phyloP scores from a whole-genome alignment of 1,140 invertebrate species.

The Idris sp. region DNA sequence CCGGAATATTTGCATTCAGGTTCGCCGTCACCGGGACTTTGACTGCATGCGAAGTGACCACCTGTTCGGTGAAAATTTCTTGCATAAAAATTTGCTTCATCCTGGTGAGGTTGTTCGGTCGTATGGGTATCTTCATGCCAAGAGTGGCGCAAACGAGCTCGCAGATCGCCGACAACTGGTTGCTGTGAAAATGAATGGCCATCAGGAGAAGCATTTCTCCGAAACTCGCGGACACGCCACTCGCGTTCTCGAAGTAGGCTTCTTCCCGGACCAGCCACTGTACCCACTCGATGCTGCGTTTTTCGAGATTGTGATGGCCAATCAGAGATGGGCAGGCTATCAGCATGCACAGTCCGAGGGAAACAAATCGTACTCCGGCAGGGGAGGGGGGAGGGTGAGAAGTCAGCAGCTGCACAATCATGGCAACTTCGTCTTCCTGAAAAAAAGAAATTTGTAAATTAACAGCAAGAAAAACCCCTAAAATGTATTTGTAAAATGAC shows the following conservation, averaged over 20 bases:
- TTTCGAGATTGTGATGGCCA: constrained; percentile 87
- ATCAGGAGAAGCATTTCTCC: constrained; percentile 98
- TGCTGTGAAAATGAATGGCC: constrained; percentile 98
- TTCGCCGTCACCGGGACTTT: constrained; percentile 95
- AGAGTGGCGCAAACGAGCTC: constrained; percentile 95
- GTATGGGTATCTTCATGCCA: constrained; percentile 95
- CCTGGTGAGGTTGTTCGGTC: constrained; percentile 92
- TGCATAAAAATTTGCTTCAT: constrained; percentile 98
- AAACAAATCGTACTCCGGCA: constrained; percentile 95
- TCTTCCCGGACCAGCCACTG: constrained; percentile 95
- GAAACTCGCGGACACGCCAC: constrained; percentile 89
- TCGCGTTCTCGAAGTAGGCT: constrained; percentile 89
- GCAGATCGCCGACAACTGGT: constrained; percentile 93
- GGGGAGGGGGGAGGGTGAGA: constrained; percentile 92
- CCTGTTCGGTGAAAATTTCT: constrained; percentile 98
- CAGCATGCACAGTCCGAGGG: constrained; percentile 94
- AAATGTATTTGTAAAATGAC: constrained; percentile 4
- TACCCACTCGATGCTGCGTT: constrained; percentile 95
- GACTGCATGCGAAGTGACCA: constrained; percentile 96
- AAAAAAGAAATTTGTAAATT: no score
- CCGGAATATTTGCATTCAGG: constrained; percentile 91
- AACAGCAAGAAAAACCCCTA: no score
- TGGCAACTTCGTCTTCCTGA: constrained; percentile 93
- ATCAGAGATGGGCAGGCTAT: constrained; percentile 95
- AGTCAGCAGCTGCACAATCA: constrained; percentile 91